Conservation (phyloP, 2,113 vertebrate species). For the Mastomys coucha region DNA sequence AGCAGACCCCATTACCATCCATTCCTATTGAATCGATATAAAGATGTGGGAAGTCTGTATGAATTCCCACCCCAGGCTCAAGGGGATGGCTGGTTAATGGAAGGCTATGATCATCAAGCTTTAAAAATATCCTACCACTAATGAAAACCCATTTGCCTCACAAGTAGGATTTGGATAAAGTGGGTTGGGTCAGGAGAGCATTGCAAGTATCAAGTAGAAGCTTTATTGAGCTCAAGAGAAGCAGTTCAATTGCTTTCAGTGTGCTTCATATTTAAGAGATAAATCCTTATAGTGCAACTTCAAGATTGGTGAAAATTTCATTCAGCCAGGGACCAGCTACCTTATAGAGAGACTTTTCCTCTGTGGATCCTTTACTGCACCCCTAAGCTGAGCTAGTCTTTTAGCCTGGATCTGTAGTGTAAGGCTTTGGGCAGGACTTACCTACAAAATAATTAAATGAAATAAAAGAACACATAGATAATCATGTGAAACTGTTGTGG, state of each 20-base stretch:
- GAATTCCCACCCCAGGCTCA: background rate
- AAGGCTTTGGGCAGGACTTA: background rate
- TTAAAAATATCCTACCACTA: conserved; percentile 14
- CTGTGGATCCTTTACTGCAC: background rate
- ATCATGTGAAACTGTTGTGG: background rate
- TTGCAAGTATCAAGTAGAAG: background rate
- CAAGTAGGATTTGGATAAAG: background rate
- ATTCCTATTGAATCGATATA: background rate
- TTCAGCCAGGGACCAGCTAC: background rate
- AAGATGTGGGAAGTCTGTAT: background rate
- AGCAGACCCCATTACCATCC: background rate
- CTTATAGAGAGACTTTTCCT: background rate
- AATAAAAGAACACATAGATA: background rate
- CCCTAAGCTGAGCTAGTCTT: background rate
- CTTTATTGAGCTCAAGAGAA: conserved; percentile 24
- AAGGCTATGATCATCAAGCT: background rate
- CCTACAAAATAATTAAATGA: background rate
- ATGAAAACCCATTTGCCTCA: conserved; percentile 12
- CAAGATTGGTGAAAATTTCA: background rate
- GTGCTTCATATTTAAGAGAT: background rate
- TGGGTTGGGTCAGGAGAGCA: background rate
- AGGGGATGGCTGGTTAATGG: background rate
- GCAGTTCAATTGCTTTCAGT: background rate
- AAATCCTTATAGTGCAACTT: background rate
- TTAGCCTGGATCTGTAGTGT: background rate